Percentiles rank a stretch among this genome's conserved stretches.
These are phyloP conservation scores for Archaeoteleia sp. DNA, from an alignment of 2,888 invertebrate genomes.

Conservation along the genomic window DNA sequence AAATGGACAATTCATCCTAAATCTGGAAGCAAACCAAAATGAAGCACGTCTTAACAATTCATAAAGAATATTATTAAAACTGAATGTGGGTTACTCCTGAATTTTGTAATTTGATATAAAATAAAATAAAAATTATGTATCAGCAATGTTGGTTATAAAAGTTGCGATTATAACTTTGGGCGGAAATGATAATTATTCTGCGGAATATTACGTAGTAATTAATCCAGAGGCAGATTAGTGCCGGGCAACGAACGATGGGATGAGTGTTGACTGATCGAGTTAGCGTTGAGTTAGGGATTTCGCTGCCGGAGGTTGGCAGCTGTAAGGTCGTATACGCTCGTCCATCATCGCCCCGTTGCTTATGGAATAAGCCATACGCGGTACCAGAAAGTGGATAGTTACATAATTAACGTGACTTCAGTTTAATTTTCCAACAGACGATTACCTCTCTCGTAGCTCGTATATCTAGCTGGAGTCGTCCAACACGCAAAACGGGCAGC, in stretches of 20 bases:
- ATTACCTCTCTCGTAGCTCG: conserved; percentile 60
- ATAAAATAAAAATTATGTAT: too few species aligned
- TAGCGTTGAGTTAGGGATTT: conserved; percentile 73
- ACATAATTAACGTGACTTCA: conserved; percentile 74
- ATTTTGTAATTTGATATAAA: too few species aligned
- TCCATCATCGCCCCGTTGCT: conserved; percentile 67
- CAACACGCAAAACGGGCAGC: conserved; percentile 13
- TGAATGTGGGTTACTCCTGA: too few species aligned
- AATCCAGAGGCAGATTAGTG: conserved; percentile 71
- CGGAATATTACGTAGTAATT: conserved; percentile 68
- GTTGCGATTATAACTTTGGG: too few species aligned
- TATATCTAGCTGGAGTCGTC: conserved; percentile 41
- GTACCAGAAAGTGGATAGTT: conserved; percentile 62
- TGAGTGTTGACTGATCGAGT: conserved; percentile 74
- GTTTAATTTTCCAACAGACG: conserved; percentile 73
- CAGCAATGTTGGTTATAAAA: too few species aligned
- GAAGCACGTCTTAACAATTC: too few species aligned
- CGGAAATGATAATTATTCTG: conserved; percentile 68
- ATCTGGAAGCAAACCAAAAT: too few species aligned
- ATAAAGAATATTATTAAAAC: too few species aligned
- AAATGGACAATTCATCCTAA: too few species aligned
- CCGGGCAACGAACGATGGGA: conserved; percentile 61
- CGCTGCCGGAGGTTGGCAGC: conserved; percentile 69
- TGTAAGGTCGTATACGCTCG: conserved; percentile 63
- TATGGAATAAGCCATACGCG: conserved; percentile 57